A percentile compares a stretch with the other conserved stretches of the same genome.
Evolutionary conservation across 2,797 vertebrate species (phyloP).

Genomic region (Brachyalestes nurse): DNA sequence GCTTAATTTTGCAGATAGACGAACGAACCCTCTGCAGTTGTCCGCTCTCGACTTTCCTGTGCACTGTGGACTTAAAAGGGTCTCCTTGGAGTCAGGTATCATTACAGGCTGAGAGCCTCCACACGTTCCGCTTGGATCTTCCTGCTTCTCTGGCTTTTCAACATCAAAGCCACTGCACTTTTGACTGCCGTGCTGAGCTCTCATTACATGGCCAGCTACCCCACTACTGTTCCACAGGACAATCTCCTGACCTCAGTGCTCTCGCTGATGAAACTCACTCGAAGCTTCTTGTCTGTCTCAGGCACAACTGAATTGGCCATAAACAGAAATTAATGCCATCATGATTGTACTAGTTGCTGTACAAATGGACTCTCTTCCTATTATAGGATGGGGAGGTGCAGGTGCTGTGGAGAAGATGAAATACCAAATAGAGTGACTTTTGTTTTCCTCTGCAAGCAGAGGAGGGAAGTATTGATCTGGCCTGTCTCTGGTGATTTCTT

Average conservation of each 20-base stretch:
- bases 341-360: slow-evolving; percentile 1
- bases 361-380: slow-evolving; percentile 14
- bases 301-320: slow-evolving; percentile 13
- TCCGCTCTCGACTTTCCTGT: slow-evolving; percentile 7
- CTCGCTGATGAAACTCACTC: neutral
- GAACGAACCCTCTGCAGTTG: slow-evolving; percentile 6
- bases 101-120: slow-evolving; percentile 17
- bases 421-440: slow-evolving; percentile 12
- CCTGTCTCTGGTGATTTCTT: slow-evolving; percentile 20
- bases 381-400: slow-evolving; percentile 34
- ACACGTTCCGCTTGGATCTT: neutral
- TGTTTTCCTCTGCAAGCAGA: slow-evolving; percentile 29
- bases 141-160: slow-evolving; percentile 12
- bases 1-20: slow-evolving; percentile 14
- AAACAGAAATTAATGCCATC: slow-evolving; percentile 20
- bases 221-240: neutral
- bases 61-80: slow-evolving; percentile 27
- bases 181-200: slow-evolving; percentile 24
- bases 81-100: slow-evolving; percentile 17
- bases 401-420: slow-evolving; percentile 20
- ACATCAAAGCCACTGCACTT: slow-evolving; percentile 20
- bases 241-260: slow-evolving; percentile 18
- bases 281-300: neutral
- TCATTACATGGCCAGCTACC: slow-evolving; percentile 31
- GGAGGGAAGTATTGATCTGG: slow-evolving; percentile 51